Base-by-base conservation (phyloP, 53 echinoderm and acorn worm species). In the Echinarachnius parma region DNA sequence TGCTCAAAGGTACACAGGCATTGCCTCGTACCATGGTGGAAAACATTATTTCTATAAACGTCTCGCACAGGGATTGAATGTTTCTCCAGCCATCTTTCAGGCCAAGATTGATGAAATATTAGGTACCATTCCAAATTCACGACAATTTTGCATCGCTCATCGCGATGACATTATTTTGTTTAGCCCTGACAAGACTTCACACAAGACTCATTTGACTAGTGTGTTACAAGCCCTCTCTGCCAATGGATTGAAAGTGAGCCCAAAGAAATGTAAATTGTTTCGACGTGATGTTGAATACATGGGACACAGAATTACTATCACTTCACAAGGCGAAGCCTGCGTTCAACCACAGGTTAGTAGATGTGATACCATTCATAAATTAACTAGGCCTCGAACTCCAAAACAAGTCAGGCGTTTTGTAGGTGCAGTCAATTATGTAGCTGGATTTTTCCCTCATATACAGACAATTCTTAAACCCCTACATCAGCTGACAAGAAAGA, bases 1-100 rank as follows among this genome's bases (percentile, higher is more conserved):
- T 11, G 77, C 83, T 19, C 77, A 83, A 66, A 32, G 67, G 18
- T 83, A 77, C 49, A 83, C 83, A 1, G 67, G 83, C 11, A 59
- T 83, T 28, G 83, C 83, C 4, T 77, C 83, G 14, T 83, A 83
- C 59, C 78, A 78, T 50, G 84, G 62, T 31, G 84, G 78, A 2
- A 69, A 84, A 70, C 84, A 78, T 29, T 78, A 69, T 46, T 65
- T 48, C 20, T 83, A 83, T 19, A 83, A 77, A 60, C 60, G 83
- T 0, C 33, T 83, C 4, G 77, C 77, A 10, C 83, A 83, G 34
- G 77, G 67, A 21, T 15, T 80, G 5, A 80, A 80, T 31, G 27
- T 77, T 23, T 58, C 59, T 22, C 83, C 83, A 15, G 67, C 46
- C 1, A 42, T 82, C 11, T 82, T 83, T 48, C 82, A 82, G 25